Evolutionary conservation across 2,888 invertebrate genomes (phyloP).

Genomic region (Clanis bilineata): DNA sequence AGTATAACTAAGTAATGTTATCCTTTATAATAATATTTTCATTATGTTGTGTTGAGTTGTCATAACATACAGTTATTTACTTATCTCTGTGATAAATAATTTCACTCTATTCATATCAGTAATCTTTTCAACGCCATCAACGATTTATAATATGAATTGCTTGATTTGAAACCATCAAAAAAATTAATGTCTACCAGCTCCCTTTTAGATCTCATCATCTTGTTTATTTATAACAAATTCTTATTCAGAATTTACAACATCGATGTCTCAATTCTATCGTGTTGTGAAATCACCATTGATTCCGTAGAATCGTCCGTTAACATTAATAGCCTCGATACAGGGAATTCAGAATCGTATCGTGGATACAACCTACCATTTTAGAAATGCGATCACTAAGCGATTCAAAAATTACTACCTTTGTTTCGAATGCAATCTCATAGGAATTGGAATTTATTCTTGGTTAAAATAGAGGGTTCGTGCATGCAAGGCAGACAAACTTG

Average conservation of each 20-base stretch:
- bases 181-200: too few relatives aligned
- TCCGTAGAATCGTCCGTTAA: not conserved
- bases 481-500: not conserved
- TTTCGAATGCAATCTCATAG: not conserved
- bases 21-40: too few relatives aligned
- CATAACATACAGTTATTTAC: too few relatives aligned
- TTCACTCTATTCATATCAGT: too few relatives aligned
- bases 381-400: slow-evolving; percentile 2
- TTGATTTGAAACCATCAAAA: too few relatives aligned
- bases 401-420: slow-evolving; percentile 5
- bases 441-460: not conserved
- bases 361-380: not conserved
- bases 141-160: too few relatives aligned
- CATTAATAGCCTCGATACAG: slow-evolving; percentile 3
- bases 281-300: not conserved
- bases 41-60: too few relatives aligned
- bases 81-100: too few relatives aligned
- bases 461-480: not conserved
- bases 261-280: not conserved
- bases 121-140: too few relatives aligned
- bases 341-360: not conserved
- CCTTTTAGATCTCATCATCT: too few relatives aligned
- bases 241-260: not conserved
- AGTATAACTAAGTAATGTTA: too few relatives aligned
- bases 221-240: not conserved